Conservation (phyloP, 2,113 vertebrate species). For the Thalassarche chlororhynchos region DNA sequence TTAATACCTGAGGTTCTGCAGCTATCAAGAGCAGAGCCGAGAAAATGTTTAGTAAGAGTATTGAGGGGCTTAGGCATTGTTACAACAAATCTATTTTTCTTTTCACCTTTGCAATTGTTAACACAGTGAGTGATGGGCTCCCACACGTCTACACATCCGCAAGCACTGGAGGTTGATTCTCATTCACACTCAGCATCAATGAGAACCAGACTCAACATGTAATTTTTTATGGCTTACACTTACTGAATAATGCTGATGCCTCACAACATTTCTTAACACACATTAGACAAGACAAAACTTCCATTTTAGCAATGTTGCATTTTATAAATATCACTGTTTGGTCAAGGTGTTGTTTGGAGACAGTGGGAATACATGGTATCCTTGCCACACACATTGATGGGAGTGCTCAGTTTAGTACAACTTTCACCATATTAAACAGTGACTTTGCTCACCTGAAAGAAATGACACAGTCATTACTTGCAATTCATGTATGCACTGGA, state of each 20-base stretch:
- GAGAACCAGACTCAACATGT: background rate
- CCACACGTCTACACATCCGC: background rate
- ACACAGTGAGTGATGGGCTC: background rate
- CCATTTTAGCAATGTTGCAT: background rate
- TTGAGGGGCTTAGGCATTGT: background rate
- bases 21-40: background rate
- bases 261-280: background rate
- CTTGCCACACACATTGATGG: background rate
- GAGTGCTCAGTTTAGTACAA: background rate
- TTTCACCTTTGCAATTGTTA: background rate
- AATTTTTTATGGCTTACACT: background rate
- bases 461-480: background rate
- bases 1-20: conserved; percentile 11
- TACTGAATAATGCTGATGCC: background rate
- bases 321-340: background rate
- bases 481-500: background rate
- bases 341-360: background rate
- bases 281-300: background rate
- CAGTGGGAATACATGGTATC: background rate
- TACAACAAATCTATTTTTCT: background rate
- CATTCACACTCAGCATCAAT: background rate
- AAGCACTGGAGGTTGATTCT: background rate
- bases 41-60: background rate
- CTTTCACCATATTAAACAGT: background rate
- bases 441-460: background rate